Conservation (phyloP, 2,888 invertebrate species). For the Ametastegia equiseti region DNA sequence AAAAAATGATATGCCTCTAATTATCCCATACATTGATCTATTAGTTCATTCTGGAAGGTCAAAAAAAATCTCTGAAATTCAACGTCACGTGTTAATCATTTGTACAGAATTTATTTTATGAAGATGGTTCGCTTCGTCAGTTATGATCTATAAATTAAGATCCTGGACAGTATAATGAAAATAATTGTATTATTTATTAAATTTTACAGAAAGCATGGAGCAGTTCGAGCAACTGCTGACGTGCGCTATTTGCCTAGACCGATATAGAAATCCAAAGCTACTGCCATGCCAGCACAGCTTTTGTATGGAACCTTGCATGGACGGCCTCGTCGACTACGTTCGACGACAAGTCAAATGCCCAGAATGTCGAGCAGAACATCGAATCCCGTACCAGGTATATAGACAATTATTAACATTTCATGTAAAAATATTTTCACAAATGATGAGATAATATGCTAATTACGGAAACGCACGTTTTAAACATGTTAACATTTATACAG, state of each 20-base stretch:
- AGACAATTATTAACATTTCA: not conserved
- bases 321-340: slow-evolving; percentile 96
- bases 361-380: slow-evolving; percentile 97
- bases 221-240: slow-evolving; percentile 98
- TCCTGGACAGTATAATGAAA: no score
- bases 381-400: slow-evolving; percentile 95
- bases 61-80: no score
- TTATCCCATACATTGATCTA: no score
- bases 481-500: slow-evolving; percentile 64
- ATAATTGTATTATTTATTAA: not conserved
- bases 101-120: no score
- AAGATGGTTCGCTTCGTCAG: no score
- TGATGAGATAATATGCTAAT: not conserved
- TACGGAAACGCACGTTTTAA: slow-evolving; percentile 50
- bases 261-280: slow-evolving; percentile 98
- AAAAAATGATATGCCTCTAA: no score
- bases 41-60: no score
- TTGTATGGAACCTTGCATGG: slow-evolving; percentile 99
- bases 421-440: not conserved
- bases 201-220: slow-evolving; percentile 84
- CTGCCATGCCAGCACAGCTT: slow-evolving; percentile 99
- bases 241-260: slow-evolving; percentile 98
- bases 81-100: no score
- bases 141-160: no score
- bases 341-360: slow-evolving; percentile 98